phyloP scores from a whole-genome alignment of 2,797 vertebrate genomes.

The Chaetophractus vellerosus region DNA sequence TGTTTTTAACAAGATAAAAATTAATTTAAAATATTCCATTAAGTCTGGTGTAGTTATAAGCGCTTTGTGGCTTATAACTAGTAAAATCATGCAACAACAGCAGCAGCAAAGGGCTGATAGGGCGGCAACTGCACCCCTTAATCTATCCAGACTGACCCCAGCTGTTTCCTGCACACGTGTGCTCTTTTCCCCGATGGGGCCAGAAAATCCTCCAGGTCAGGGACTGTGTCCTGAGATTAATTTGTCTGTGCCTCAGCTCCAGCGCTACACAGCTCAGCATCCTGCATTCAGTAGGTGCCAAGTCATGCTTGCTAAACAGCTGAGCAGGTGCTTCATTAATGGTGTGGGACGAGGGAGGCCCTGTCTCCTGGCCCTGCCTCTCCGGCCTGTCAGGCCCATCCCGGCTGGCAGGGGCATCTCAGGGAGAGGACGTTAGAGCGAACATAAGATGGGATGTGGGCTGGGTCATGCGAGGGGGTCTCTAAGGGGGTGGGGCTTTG shows the following conservation, averaged over 20 bases:
- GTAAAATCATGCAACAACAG: background rate
- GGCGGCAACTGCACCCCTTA: background rate
- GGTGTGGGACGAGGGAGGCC: background rate
- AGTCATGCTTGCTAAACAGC: background rate
- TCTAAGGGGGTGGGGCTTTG: background rate
- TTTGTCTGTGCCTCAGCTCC: background rate
- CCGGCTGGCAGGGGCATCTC: background rate
- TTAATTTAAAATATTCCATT: slow-evolving; percentile 2
- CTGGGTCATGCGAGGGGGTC: background rate
- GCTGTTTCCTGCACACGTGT: background rate
- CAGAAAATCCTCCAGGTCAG: background rate
- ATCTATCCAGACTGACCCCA: background rate
- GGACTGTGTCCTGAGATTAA: background rate
- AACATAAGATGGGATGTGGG: background rate
- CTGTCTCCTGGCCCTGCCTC: background rate
- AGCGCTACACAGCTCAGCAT: background rate
- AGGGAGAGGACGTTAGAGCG: background rate
- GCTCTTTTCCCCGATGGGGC: background rate
- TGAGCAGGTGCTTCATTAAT: background rate
- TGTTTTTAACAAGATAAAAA: background rate
- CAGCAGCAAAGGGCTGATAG: background rate
- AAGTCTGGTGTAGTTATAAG: background rate
- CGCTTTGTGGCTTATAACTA: background rate
- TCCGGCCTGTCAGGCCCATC: background rate
- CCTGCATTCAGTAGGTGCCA: too few species aligned